phyloP scores from a whole-genome alignment of 1,140 invertebrate species.

The Papilio xuthus region DNA sequence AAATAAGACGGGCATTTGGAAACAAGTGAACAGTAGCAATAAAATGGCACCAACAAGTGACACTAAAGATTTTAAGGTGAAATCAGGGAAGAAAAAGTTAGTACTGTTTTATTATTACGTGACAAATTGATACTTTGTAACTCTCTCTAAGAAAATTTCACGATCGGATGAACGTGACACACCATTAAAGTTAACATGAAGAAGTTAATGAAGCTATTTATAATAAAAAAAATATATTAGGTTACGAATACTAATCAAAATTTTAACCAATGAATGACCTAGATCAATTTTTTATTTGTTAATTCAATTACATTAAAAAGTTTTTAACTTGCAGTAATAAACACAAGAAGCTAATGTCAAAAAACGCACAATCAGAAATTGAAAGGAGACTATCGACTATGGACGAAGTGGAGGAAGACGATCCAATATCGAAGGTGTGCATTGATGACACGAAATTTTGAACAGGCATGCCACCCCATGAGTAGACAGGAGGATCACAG shows the following conservation, averaged over 20 bases:
- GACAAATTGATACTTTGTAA: no score
- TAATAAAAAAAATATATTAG: no score
- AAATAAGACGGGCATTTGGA: conserved; percentile 96
- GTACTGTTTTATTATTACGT: conserved; percentile 41
- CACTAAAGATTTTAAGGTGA: conserved; percentile 68
- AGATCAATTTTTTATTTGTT: no score
- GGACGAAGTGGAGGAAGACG: conserved; percentile 80
- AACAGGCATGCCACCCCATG: conserved; percentile 54
- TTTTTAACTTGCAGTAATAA: conserved; percentile 65
- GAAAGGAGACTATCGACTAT: conserved; percentile 78
- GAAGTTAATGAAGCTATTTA: no score
- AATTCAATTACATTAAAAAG: not conserved
- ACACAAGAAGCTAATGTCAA: conserved; percentile 78
- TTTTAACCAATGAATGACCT: not conserved
- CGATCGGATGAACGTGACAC: no score
- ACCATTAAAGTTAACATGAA: no score
- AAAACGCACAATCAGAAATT: conserved; percentile 78
- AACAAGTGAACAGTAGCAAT: conserved; percentile 89
- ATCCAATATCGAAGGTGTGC: conserved; percentile 82
- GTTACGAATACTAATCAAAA: not conserved
- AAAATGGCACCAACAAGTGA: conserved; percentile 61
- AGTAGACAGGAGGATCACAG: conserved; percentile 52
- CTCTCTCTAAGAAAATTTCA: no score
- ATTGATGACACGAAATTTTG: conserved; percentile 76
- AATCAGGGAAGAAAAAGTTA: conserved; percentile 76